A percentile compares a stretch with the other conserved stretches of the same genome.
These are phyloP conservation scores for Sebastes iracundus DNA, from an alignment of 2,797 vertebrate genomes.

Conservation along the genomic window DNA sequence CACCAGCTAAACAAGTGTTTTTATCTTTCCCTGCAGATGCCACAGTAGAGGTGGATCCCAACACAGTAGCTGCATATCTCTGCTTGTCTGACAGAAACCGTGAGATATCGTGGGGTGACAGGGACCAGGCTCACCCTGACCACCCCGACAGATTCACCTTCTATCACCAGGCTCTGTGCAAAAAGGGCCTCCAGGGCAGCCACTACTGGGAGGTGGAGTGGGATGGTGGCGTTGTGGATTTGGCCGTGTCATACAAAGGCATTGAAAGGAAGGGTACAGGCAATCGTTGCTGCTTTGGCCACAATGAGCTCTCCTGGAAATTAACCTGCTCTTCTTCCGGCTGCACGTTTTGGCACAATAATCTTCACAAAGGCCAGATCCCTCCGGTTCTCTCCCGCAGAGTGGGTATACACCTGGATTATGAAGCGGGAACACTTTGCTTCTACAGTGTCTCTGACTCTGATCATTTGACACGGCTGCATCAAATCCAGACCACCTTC, in stretches of 20 bases:
- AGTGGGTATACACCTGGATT: slow-evolving; percentile 61
- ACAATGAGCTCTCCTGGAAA: slow-evolving; percentile 69
- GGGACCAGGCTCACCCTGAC: slow-evolving; percentile 40
- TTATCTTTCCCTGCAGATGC: slow-evolving; percentile 21
- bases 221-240: slow-evolving; percentile 56
- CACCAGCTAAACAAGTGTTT: not conserved
- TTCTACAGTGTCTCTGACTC: slow-evolving; percentile 57
- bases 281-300: slow-evolving; percentile 54
- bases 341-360: slow-evolving; percentile 66
- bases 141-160: slow-evolving; percentile 59
- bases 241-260: slow-evolving; percentile 57
- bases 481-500: slow-evolving; percentile 60
- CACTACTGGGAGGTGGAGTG: slow-evolving; percentile 73
- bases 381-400: slow-evolving; percentile 3
- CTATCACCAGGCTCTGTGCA: slow-evolving; percentile 54
- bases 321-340: slow-evolving; percentile 49
- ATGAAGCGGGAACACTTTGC: slow-evolving; percentile 43
- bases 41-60: slow-evolving; percentile 43
- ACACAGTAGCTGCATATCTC: slow-evolving; percentile 57
- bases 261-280: slow-evolving; percentile 55
- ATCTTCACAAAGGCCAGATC: slow-evolving; percentile 50
- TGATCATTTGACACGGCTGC: slow-evolving; percentile 37
- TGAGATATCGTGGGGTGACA: slow-evolving; percentile 36
- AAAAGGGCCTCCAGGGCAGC: not conserved
- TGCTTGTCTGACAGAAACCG: slow-evolving; percentile 44